Base-by-base conservation (phyloP, 2,797 vertebrate genomes). In the Myripristis murdjan region DNA sequence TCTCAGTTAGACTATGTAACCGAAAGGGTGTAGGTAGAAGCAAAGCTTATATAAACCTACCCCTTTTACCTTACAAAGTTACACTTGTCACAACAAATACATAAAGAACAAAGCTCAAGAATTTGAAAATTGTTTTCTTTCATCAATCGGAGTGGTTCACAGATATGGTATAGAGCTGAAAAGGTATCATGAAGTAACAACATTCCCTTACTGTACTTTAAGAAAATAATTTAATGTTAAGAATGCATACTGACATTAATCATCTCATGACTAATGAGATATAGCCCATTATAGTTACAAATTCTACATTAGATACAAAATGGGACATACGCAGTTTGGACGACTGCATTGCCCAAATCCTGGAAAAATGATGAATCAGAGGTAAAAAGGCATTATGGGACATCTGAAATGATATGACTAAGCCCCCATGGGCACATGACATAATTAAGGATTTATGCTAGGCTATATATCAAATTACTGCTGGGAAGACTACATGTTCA, bases 381-480 rank as follows among this genome's bases (percentile, higher is more conserved):
- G 39, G 70, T 26, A 84, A 79, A 85, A 62, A 69, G 41, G 64
- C 84, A 89, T 84, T 81, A 70, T 77, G 74, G 52, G 73, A 84
- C 77, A 86, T 86, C 77, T 77, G 65, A 89, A 78, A 77, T 77
- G 83, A 91, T 85, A 87, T 77, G 84, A 84, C 84, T 87, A 83
- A 85, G 81, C 72, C 85, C 75, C 64, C 51, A 44, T 64, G 74
- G 75, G 80, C 68, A 76, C 22, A 86, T 77, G 81, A 84, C 81
- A 91, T 91, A 90, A 93, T 93, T 89, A 88, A 71, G 81, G 85
- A 82, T 91, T 91, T 87, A 90, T 88, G 73, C 75, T 57, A 59
- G 73, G 77, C 79, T 77, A 77, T 86, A 76, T 81, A 87, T 85
- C 78, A 88, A 63, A 82, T 89, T 91, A 91, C 75, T 82, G 79